phyloP scores from a whole-genome alignment of 2,888 invertebrate species.

The Brenthis hecate region DNA sequence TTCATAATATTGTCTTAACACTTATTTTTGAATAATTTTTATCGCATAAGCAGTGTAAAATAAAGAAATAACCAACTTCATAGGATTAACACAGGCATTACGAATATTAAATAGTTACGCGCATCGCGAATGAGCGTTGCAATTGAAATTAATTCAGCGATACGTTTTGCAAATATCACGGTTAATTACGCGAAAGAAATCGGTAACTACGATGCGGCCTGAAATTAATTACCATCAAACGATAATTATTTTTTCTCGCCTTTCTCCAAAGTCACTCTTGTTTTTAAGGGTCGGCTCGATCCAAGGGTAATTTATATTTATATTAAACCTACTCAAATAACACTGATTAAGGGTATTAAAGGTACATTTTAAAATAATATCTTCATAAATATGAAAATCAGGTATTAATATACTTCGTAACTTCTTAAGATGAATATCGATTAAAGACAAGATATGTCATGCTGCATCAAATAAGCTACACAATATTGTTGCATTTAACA shows the following conservation, averaged over 20 bases:
- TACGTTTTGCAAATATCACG: background rate
- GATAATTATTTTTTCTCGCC: constrained; percentile 10
- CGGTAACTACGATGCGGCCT: background rate
- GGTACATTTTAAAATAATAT: too few species aligned
- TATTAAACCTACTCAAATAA: background rate
- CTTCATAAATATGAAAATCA: too few species aligned
- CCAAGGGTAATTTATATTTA: constrained; percentile 1
- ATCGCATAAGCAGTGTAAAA: too few species aligned
- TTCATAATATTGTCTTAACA: too few species aligned
- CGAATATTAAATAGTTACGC: too few species aligned
- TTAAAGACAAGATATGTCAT: too few species aligned
- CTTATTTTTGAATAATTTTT: too few species aligned
- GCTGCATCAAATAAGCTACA: background rate
- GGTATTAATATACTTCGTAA: too few species aligned
- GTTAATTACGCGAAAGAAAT: background rate
- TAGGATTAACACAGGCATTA: too few species aligned
- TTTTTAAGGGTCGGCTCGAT: background rate
- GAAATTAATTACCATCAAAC: constrained; percentile 18
- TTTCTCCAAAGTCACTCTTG: background rate
- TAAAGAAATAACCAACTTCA: too few species aligned
- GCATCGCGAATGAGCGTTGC: background rate
- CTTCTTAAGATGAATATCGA: too few species aligned
- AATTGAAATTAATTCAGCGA: background rate
- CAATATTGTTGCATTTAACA: constrained; percentile 10
- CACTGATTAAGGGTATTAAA: background rate